These are phyloP conservation scores for Atopsyche davidsoni DNA, from an alignment of 1,140 invertebrate genomes.

Conservation along the genomic window DNA sequence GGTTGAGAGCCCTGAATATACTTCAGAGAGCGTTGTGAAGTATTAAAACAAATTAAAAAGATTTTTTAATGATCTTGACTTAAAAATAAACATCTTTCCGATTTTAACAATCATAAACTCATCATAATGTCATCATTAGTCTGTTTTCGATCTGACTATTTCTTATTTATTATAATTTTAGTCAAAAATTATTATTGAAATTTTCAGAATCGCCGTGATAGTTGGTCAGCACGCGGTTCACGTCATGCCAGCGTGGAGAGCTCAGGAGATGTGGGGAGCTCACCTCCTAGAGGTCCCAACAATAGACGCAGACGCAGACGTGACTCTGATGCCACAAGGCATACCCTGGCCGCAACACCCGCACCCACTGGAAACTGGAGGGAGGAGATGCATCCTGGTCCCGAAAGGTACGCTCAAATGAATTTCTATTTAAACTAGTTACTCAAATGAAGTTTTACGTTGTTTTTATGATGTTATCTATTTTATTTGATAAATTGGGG, in stretches of 20 bases:
- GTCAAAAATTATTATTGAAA: constrained; percentile 5
- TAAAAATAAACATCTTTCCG: too few relatives aligned
- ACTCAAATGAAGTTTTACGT: neutral
- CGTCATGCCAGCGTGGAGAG: constrained; percentile 27
- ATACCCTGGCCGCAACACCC: constrained; percentile 11
- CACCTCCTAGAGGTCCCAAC: constrained; percentile 10
- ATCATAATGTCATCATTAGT: too few relatives aligned
- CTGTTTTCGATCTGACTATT: neutral
- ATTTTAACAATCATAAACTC: too few relatives aligned
- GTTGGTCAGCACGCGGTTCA: constrained; percentile 26
- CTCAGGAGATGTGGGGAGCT: constrained; percentile 13
- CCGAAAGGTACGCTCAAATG: constrained; percentile 12
- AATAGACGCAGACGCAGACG: constrained; percentile 3
- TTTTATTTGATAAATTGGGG: too few relatives aligned
- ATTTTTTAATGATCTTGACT: too few relatives aligned
- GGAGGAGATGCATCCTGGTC: constrained; percentile 25
- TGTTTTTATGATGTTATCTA: too few relatives aligned
- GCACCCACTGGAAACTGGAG: constrained; percentile 27
- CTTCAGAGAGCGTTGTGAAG: too few relatives aligned
- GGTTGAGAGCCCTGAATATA: too few relatives aligned
- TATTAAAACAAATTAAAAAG: too few relatives aligned
- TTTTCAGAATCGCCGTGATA: constrained; percentile 28
- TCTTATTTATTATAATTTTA: neutral
- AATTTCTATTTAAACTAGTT: neutral
- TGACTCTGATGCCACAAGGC: constrained; percentile 13